phyloP scores from a whole-genome alignment of 2,113 vertebrate species.

The Caranx melampygus region DNA sequence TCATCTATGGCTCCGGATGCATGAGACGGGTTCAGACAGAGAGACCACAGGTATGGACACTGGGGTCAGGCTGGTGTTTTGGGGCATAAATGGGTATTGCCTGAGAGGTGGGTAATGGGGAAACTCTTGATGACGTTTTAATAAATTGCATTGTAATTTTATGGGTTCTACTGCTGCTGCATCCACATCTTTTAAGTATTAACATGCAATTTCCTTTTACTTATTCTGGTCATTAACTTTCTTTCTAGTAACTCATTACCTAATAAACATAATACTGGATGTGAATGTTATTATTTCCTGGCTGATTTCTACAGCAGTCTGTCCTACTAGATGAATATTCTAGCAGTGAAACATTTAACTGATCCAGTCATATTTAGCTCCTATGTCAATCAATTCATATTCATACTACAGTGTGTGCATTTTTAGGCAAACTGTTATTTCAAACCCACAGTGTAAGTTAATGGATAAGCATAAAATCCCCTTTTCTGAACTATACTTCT shows the following conservation, averaged over 20 bases:
- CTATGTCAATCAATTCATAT: background rate
- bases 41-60: slow-evolving; percentile 90
- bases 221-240: background rate
- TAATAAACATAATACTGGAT: background rate
- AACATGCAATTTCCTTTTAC: background rate
- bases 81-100: background rate
- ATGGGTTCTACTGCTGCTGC: background rate
- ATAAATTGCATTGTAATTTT: background rate
- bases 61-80: background rate
- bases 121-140: background rate
- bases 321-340: background rate
- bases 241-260: too few relatives aligned
- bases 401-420: background rate
- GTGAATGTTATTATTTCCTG: too few relatives aligned
- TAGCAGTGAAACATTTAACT: background rate
- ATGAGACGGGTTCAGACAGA: slow-evolving; percentile 95
- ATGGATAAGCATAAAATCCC: background rate
- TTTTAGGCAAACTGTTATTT: background rate
- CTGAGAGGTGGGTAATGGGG: too few relatives aligned
- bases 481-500: too few relatives aligned
- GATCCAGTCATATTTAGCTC: background rate
- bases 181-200: background rate
- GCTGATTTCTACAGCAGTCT: background rate
- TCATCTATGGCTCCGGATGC: slow-evolving; percentile 93
- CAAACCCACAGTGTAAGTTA: background rate